Percentiles rank a stretch among this genome's conserved stretches.
phyloP scores from a whole-genome alignment of 2,888 invertebrate genomes.

The Buathra laborator region DNA sequence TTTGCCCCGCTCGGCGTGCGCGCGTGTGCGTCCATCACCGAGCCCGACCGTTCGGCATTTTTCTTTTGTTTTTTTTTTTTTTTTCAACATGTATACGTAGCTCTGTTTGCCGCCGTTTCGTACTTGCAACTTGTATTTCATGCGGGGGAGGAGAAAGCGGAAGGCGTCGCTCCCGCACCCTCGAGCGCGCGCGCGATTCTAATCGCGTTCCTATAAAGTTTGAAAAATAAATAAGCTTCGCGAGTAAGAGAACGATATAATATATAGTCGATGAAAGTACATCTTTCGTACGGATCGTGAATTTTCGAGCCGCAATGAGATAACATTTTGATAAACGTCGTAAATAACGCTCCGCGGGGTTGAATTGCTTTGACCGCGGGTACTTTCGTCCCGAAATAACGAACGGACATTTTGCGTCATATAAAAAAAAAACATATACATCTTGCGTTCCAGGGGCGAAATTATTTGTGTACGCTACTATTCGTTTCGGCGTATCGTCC shows the following conservation, averaged over 20 bases:
- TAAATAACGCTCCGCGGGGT: too few relatives aligned
- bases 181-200: slow-evolving; percentile 25
- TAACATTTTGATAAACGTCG: slow-evolving; percentile 14
- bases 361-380: too few relatives aligned
- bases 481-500: too few relatives aligned
- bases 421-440: too few relatives aligned
- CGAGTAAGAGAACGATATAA: too few relatives aligned
- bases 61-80: not conserved
- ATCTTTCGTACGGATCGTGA: slow-evolving; percentile 28
- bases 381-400: too few relatives aligned
- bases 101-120: slow-evolving; percentile 37
- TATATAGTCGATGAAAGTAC: slow-evolving; percentile 36
- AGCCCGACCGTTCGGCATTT: not conserved
- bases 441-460: too few relatives aligned
- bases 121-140: slow-evolving; percentile 26
- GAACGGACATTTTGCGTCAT: too few relatives aligned
- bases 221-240: not conserved
- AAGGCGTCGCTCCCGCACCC: not conserved
- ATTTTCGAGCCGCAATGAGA: not conserved
- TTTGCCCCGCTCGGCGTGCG: not conserved
- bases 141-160: slow-evolving; percentile 2
- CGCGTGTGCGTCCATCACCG: not conserved
- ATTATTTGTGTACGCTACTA: too few relatives aligned
- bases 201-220: slow-evolving; percentile 25
- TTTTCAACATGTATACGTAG: not conserved